Percentiles rank a stretch among this genome's conserved stretches.
phyloP scores from a whole-genome alignment of 1,140 invertebrate species.

The Drosophila willistoni region DNA sequence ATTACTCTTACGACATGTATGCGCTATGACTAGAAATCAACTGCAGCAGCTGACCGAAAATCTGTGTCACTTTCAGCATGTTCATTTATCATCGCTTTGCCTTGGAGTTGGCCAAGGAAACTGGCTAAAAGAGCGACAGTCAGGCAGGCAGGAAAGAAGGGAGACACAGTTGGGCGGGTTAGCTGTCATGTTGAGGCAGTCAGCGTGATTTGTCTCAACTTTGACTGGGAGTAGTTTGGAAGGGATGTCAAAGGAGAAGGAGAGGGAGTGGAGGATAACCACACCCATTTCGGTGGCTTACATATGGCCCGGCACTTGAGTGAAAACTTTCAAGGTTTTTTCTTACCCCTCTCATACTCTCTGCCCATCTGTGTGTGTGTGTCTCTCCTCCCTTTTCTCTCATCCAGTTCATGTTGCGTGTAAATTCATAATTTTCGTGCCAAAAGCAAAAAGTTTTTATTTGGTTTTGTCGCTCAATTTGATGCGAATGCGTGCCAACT shows the following conservation, averaged over 20 bases:
- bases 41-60: constrained; percentile 65
- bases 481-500: constrained; percentile 42
- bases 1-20: constrained; percentile 68
- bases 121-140: not conserved
- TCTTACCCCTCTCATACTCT: constrained; percentile 15
- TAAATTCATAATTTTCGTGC: constrained; percentile 61
- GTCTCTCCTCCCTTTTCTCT: not conserved
- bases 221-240: constrained; percentile 16
- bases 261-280: constrained; percentile 12
- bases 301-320: constrained; percentile 34
- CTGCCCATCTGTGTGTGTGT: not conserved
- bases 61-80: constrained; percentile 60
- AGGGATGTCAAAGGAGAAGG: not conserved
- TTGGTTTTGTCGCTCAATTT: constrained; percentile 64
- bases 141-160: not conserved
- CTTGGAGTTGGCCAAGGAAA: constrained; percentile 31
- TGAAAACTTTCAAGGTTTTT: constrained; percentile 52
- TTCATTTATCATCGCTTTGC: constrained; percentile 70
- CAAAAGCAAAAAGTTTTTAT: constrained; percentile 54
- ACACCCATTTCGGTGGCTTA: constrained; percentile 41
- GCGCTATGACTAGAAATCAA: constrained; percentile 51
- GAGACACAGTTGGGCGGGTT: constrained; percentile 16
- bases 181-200: constrained; percentile 69
- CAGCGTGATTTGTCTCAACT: constrained; percentile 69
- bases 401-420: constrained; percentile 50